Evolutionary conservation across 2,888 invertebrate species (phyloP).

Genomic region (Drosophila paucipuncta): DNA sequence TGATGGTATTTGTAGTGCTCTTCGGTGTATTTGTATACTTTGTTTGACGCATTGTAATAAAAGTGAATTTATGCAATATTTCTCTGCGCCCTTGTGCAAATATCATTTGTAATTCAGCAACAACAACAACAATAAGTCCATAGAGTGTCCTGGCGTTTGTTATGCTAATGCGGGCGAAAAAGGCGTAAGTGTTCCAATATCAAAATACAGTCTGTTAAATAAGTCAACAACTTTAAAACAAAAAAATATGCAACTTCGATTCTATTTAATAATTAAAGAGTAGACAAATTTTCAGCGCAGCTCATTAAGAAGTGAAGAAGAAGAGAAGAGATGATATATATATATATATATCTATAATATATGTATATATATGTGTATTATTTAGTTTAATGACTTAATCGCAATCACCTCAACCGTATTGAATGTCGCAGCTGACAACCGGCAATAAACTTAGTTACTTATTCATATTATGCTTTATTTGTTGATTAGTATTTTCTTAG

Average conservation of each 20-base stretch:
- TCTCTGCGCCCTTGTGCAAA: constrained; percentile 78
- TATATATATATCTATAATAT: not conserved
- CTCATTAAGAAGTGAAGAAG: too few relatives aligned
- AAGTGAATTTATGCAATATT: constrained; percentile 80
- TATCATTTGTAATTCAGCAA: constrained; percentile 70
- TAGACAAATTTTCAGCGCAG: constrained; percentile 41
- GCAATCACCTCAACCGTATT: not conserved
- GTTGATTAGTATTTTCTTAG: not conserved
- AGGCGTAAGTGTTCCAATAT: constrained; percentile 51
- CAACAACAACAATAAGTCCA: constrained; percentile 25
- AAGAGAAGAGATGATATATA: not conserved
- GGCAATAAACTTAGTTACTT: not conserved
- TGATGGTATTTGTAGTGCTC: constrained; percentile 32
- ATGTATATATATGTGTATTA: not conserved
- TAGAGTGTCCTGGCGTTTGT: constrained; percentile 63
- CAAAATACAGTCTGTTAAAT: constrained; percentile 16
- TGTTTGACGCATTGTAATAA: constrained; percentile 67
- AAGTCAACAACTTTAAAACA: constrained; percentile 22
- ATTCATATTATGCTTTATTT: not conserved
- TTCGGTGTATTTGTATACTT: constrained; percentile 29
- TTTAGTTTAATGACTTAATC: not conserved
- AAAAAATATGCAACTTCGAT: constrained; percentile 16
- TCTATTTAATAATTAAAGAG: constrained; percentile 66
- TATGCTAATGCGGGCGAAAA: constrained; percentile 68
- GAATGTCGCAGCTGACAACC: not conserved